Conservation (phyloP, 2,888 invertebrate genomes). For the Mystacides longicornis region DNA sequence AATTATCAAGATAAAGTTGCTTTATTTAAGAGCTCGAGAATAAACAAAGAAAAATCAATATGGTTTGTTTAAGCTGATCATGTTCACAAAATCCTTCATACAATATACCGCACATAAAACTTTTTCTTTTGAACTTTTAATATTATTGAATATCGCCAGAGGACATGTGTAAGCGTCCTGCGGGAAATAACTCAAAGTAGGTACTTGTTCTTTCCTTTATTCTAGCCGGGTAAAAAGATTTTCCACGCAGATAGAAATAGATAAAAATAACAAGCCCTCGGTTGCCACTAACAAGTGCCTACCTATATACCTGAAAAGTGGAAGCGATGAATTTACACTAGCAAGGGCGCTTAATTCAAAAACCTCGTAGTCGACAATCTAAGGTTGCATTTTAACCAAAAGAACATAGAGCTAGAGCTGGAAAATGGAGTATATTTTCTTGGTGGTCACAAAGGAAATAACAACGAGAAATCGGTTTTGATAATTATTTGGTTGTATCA, state of each 20-base stretch:
- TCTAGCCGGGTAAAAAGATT: background rate
- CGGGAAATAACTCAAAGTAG: background rate
- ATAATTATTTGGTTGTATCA: too few relatives aligned
- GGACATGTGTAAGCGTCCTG: background rate
- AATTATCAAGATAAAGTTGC: too few relatives aligned
- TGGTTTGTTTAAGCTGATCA: too few relatives aligned
- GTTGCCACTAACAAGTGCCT: background rate
- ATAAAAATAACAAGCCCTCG: conserved; percentile 4
- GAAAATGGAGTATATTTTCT: too few relatives aligned
- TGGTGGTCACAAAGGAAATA: too few relatives aligned
- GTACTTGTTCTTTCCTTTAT: background rate
- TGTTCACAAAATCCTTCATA: too few relatives aligned
- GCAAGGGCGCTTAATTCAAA: background rate
- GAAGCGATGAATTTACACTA: background rate
- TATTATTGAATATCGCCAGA: background rate
- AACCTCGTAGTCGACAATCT: background rate
- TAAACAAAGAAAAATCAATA: too few relatives aligned
- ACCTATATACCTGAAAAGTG: background rate
- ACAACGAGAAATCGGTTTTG: too few relatives aligned
- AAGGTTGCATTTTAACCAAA: background rate
- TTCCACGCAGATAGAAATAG: conserved; percentile 1
- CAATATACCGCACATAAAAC: too few relatives aligned
- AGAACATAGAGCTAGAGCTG: too few relatives aligned
- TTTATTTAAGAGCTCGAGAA: too few relatives aligned
- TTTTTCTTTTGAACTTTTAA: too few relatives aligned